Conservation (phyloP, 1,140 invertebrate species). For the Procambarus clarkii region DNA sequence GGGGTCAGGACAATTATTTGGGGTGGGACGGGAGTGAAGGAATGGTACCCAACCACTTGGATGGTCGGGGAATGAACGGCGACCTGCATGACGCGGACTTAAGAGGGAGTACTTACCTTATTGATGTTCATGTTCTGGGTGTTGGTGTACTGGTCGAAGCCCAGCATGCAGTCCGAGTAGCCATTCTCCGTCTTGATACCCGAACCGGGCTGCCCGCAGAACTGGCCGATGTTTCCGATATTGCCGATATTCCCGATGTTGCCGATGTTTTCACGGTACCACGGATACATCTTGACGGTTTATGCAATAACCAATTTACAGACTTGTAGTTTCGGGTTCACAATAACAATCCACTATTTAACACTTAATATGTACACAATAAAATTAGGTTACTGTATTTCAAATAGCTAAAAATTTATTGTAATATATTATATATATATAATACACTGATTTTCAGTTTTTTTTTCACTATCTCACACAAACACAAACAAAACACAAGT, state of each 20-base stretch:
- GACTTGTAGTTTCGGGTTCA: neutral
- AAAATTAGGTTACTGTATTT: neutral
- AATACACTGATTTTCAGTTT: neutral
- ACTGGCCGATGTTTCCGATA: conserved; percentile 60
- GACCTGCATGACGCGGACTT: too few species aligned
- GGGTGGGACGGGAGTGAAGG: too few species aligned
- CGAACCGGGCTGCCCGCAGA: conserved; percentile 54
- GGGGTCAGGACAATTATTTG: too few species aligned
- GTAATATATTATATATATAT: neutral
- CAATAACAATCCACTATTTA: neutral
- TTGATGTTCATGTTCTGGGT: conserved; percentile 68
- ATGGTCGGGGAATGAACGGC: too few species aligned
- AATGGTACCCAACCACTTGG: too few species aligned
- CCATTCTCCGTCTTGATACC: conserved; percentile 65
- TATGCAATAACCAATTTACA: neutral
- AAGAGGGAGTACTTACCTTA: conserved; percentile 33
- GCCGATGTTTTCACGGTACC: conserved; percentile 59
- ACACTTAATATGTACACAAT: neutral
- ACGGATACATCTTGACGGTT: conserved; percentile 61
- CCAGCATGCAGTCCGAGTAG: conserved; percentile 62
- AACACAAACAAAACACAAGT: neutral
- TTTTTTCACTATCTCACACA: neutral
- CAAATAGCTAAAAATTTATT: neutral
- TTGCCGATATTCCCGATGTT: conserved; percentile 59
- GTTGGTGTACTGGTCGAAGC: conserved; percentile 65